Conservation (phyloP, 1,140 invertebrate species). For the Drosophila jambulina region DNA sequence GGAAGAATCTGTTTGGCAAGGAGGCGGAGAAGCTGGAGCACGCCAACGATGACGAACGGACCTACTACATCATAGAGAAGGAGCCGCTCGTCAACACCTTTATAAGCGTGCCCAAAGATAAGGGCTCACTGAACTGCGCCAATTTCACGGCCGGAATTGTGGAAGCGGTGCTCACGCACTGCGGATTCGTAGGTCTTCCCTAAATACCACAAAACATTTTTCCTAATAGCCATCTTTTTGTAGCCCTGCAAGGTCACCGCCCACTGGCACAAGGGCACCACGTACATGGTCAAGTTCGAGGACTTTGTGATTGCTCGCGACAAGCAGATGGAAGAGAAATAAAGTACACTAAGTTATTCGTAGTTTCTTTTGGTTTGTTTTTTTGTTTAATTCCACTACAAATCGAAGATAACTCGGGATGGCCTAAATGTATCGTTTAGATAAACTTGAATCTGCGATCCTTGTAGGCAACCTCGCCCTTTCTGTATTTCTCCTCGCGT, state of each 20-base stretch:
- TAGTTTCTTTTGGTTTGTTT: conserved; percentile 11
- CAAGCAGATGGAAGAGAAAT: conserved; percentile 95
- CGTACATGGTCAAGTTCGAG: conserved; percentile 99
- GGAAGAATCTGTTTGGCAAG: conserved; percentile 98
- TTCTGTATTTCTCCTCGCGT: conserved; percentile 87
- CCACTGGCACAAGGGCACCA: conserved; percentile 99
- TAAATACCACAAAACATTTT: conserved; percentile 69
- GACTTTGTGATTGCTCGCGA: conserved; percentile 96
- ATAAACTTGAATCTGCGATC: conserved; percentile 88
- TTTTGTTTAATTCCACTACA: conserved; percentile 62
- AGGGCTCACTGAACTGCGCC: conserved; percentile 98
- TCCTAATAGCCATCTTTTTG: conserved; percentile 67
- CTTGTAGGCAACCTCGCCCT: conserved; percentile 90
- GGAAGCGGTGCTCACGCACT: conserved; percentile 96
- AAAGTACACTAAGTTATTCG: conserved; percentile 35
- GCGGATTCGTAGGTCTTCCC: conserved; percentile 95
- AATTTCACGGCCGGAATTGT: conserved; percentile 99
- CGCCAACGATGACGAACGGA: conserved; percentile 98
- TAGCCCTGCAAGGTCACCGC: conserved; percentile 98
- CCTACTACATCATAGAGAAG: conserved; percentile 99
- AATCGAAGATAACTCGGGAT: conserved; percentile 27
- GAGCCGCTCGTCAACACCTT: conserved; percentile 98
- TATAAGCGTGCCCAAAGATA: conserved; percentile 99
- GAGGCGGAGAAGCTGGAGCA: conserved; percentile 99
- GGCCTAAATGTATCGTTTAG: conserved; percentile 64